phyloP scores from a whole-genome alignment of 2,888 invertebrate genomes.

The Meta bourneti region DNA sequence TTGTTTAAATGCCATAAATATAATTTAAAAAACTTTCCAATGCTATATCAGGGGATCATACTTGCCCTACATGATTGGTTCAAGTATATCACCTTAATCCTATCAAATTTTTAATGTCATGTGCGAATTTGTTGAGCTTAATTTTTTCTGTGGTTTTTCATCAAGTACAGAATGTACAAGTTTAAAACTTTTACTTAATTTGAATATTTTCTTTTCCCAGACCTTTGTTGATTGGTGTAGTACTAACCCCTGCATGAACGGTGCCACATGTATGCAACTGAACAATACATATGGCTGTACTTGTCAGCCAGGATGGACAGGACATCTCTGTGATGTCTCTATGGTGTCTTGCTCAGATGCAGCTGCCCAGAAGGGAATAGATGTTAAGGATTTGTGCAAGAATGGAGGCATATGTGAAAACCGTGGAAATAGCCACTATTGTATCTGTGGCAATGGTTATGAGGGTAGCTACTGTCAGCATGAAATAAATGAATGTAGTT shows the following conservation, averaged over 20 bases:
- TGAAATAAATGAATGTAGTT: slow-evolving; percentile 97
- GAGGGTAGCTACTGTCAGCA: slow-evolving; percentile 94
- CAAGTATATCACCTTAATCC: too few relatives aligned
- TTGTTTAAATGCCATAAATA: too few relatives aligned
- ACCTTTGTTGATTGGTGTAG: slow-evolving; percentile 91
- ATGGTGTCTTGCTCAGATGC: slow-evolving; percentile 85
- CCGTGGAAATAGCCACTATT: slow-evolving; percentile 92
- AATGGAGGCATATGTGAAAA: slow-evolving; percentile 97
- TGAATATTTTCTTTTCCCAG: slow-evolving; percentile 78
- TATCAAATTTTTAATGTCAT: too few relatives aligned
- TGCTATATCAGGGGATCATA: too few relatives aligned
- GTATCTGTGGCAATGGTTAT: slow-evolving; percentile 99
- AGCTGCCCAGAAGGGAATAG: slow-evolving; percentile 83
- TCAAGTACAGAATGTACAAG: too few relatives aligned
- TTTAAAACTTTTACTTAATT: too few relatives aligned
- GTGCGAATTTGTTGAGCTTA: too few relatives aligned
- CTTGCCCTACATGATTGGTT: too few relatives aligned
- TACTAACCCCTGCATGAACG: slow-evolving; percentile 91
- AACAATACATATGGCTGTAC: slow-evolving; percentile 92
- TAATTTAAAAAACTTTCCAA: too few relatives aligned
- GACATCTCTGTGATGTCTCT: slow-evolving; percentile 95
- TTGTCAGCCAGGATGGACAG: slow-evolving; percentile 94
- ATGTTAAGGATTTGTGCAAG: slow-evolving; percentile 90
- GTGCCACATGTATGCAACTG: slow-evolving; percentile 90
- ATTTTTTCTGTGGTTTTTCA: too few relatives aligned